phyloP scores from a whole-genome alignment of 2,797 vertebrate genomes.

The Gymnothorax reevesii region DNA sequence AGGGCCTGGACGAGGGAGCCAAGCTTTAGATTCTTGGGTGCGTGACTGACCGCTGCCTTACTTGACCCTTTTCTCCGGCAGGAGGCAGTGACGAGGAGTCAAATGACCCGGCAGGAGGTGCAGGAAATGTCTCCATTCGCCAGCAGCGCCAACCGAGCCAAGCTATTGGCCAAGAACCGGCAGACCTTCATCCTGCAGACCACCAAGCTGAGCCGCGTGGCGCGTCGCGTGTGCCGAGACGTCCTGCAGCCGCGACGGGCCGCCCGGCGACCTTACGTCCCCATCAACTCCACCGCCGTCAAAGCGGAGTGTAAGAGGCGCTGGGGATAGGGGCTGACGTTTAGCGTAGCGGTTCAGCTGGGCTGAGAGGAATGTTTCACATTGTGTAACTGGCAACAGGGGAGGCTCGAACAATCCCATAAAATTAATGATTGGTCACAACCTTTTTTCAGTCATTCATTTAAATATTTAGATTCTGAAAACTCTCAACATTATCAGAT shows the following conservation, averaged over 20 bases:
- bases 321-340: no score
- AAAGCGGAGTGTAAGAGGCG: conserved; percentile 86
- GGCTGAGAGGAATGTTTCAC: no score
- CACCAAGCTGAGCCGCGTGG: conserved; percentile 88
- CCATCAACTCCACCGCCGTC: conserved; percentile 89
- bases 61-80: conserved; percentile 28
- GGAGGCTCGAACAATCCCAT: no score
- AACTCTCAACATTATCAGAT: no score
- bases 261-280: conserved; percentile 86
- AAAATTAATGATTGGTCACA: no score
- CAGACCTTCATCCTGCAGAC: conserved; percentile 93
- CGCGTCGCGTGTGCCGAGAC: conserved; percentile 87
- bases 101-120: conserved; percentile 86
- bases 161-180: conserved; percentile 90
- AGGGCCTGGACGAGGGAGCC: not conserved
- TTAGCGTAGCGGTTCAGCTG: no score
- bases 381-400: no score
- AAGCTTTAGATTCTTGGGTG: not conserved
- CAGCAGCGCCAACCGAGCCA: conserved; percentile 86
- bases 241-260: conserved; percentile 88
- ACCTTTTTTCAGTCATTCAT: no score
- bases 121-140: conserved; percentile 88
- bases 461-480: no score
- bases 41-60: not conserved
- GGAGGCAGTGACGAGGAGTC: conserved; percentile 78